These are phyloP conservation scores for Diplodus sargus DNA, from an alignment of 2,797 vertebrate genomes.

Conservation along the genomic window DNA sequence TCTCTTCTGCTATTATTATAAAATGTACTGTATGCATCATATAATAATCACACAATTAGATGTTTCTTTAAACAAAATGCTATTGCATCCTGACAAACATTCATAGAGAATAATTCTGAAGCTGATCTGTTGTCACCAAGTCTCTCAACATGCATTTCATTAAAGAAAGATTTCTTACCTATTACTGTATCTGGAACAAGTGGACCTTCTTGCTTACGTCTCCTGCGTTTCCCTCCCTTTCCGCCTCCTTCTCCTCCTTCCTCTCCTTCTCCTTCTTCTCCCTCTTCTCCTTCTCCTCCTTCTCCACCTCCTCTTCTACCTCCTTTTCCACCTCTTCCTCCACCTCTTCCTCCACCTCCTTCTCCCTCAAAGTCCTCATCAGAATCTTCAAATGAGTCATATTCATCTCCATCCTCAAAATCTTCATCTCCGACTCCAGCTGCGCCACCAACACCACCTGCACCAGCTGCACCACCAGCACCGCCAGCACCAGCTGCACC, in stretches of 20 bases:
- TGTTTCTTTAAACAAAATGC: neutral
- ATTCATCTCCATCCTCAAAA: conserved; percentile 31
- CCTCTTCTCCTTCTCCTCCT: conserved; percentile 15
- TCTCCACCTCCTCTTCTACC: conserved; percentile 5
- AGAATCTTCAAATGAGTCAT: conserved; percentile 56
- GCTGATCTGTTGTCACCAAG: neutral
- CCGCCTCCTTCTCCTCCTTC: conserved; percentile 59
- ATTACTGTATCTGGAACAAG: conserved; percentile 71
- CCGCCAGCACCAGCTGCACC: neutral
- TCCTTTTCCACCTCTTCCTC: neutral
- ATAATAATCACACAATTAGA: neutral
- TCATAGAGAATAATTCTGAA: neutral
- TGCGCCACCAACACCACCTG: neutral
- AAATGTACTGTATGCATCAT: neutral
- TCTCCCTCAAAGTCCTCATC: conserved; percentile 43
- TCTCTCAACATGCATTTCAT: neutral
- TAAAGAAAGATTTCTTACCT: conserved; percentile 73
- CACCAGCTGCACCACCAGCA: neutral
- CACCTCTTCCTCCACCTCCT: conserved; percentile 9
- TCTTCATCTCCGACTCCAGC: conserved; percentile 16
- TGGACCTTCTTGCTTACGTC: conserved; percentile 58
- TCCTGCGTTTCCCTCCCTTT: conserved; percentile 58
- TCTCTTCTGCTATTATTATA: neutral
- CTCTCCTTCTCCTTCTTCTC: conserved; percentile 38
- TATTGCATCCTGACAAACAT: neutral